A percentile compares a stretch with the other conserved stretches of the same genome.
phyloP scores from a whole-genome alignment of 1,140 invertebrate species.

The Steinernema feltiae region DNA sequence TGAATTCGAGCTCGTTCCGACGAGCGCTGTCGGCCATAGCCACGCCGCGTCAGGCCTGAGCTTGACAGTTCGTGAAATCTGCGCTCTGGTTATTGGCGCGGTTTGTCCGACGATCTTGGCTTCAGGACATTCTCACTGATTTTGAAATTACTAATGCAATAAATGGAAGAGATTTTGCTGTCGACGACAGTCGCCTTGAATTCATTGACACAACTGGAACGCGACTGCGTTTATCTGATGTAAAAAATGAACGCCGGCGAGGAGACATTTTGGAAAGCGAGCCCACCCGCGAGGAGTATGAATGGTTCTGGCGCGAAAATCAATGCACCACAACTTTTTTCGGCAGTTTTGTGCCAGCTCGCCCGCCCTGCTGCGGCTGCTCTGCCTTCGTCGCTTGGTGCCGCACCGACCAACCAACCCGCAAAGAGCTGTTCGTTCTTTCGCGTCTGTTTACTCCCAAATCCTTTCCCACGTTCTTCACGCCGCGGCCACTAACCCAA shows the following conservation, averaged over 20 bases:
- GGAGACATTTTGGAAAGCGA: background rate
- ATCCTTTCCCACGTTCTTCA: no score
- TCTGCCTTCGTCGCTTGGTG: no score
- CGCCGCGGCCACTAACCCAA: no score
- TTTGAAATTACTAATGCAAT: background rate
- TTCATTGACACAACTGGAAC: background rate
- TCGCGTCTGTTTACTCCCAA: no score
- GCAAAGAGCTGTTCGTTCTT: no score
- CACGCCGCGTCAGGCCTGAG: conserved; percentile 59
- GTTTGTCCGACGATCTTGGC: conserved; percentile 79
- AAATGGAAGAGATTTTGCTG: background rate
- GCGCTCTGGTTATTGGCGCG: conserved; percentile 75
- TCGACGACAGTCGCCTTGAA: background rate
- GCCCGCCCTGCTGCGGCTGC: no score
- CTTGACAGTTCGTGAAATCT: conserved; percentile 72
- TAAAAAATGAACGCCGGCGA: background rate
- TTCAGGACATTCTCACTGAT: conserved; percentile 81
- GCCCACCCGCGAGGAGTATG: no score
- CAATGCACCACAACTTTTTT: no score
- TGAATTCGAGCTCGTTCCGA: conserved; percentile 3
- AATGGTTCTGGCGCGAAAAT: no score
- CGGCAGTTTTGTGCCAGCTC: no score
- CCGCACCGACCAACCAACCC: no score
- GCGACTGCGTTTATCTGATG: background rate
- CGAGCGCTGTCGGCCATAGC: conserved; percentile 46